These are phyloP conservation scores for Porites australiensis DNA, from an alignment of 64 coral and sea anemone genomes.

Conservation along the genomic window DNA sequence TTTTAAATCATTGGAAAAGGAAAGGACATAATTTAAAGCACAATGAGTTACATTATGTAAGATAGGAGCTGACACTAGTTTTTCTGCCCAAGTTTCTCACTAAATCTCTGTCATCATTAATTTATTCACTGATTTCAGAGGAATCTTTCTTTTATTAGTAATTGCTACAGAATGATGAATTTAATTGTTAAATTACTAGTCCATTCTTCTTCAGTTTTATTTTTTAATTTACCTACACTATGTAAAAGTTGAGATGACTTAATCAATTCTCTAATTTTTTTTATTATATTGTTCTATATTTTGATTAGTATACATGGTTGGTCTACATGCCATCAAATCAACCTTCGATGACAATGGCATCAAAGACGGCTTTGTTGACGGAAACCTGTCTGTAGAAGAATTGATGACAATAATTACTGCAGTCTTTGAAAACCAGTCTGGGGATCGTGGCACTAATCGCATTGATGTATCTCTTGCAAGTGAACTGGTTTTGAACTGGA, in stretches of 20 bases:
- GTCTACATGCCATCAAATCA: slow-evolving; percentile 57
- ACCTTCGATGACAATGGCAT: slow-evolving; percentile 75
- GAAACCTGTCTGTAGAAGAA: slow-evolving; percentile 62
- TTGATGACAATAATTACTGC: slow-evolving; percentile 65
- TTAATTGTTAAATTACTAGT: too few species aligned
- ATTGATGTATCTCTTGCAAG: slow-evolving; percentile 82
- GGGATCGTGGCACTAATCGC: slow-evolving; percentile 13
- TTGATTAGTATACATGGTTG: slow-evolving; percentile 80
- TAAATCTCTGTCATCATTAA: too few species aligned
- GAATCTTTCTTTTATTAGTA: too few species aligned
- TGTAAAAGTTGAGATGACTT: too few species aligned
- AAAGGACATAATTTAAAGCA: background rate
- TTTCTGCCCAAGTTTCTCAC: too few species aligned
- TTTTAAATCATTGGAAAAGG: background rate
- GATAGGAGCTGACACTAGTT: too few species aligned
- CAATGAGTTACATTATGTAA: too few species aligned
- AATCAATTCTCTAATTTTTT: too few species aligned
- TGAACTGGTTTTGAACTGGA: slow-evolving; percentile 92
- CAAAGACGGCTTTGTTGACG: slow-evolving; percentile 72
- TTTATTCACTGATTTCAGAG: too few species aligned
- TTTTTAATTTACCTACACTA: too few species aligned
- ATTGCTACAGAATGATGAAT: too few species aligned
- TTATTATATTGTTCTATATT: background rate
- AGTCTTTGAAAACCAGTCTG: slow-evolving; percentile 87
- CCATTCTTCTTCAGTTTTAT: too few species aligned